A percentile compares a stretch with the other conserved stretches of the same genome.
Evolutionary conservation across 2,888 invertebrate species (phyloP).

Genomic region (Drosophila buzzatii): DNA sequence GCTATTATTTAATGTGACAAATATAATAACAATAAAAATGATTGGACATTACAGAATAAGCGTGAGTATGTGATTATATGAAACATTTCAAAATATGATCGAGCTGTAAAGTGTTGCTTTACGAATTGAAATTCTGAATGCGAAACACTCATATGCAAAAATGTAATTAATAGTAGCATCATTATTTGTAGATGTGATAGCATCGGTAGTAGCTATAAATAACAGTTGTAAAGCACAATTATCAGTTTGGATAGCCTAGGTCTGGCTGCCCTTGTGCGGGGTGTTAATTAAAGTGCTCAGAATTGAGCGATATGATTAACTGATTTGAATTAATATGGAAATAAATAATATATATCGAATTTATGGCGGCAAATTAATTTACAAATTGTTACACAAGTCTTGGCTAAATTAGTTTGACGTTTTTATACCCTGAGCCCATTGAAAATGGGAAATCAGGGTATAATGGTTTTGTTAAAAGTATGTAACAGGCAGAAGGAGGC

Average conservation of each 20-base stretch:
- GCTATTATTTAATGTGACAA: constrained; percentile 40
- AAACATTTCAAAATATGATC: constrained; percentile 20
- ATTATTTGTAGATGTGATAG: neutral
- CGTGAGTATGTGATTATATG: constrained; percentile 28
- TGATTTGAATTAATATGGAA: neutral
- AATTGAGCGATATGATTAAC: neutral
- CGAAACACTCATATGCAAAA: neutral
- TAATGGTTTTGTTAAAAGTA: too few relatives aligned
- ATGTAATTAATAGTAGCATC: constrained; percentile 8
- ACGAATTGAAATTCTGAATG: constrained; percentile 7
- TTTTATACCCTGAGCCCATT: too few relatives aligned
- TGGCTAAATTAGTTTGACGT: neutral
- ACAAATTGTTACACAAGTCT: neutral
- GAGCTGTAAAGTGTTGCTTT: neutral
- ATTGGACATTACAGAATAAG: constrained; percentile 43
- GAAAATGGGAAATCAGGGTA: too few relatives aligned
- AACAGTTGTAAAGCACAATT: neutral
- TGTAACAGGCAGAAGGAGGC: too few relatives aligned
- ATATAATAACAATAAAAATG: constrained; percentile 20
- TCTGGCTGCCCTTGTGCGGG: neutral
- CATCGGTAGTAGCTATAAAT: neutral
- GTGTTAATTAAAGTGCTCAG: constrained; percentile 3
- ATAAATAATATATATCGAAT: neutral
- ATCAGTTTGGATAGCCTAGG: neutral
- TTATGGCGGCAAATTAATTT: constrained; percentile 1